These are phyloP conservation scores for Empidonax alnorum DNA, from an alignment of 2,113 vertebrate species.

Conservation along the genomic window DNA sequence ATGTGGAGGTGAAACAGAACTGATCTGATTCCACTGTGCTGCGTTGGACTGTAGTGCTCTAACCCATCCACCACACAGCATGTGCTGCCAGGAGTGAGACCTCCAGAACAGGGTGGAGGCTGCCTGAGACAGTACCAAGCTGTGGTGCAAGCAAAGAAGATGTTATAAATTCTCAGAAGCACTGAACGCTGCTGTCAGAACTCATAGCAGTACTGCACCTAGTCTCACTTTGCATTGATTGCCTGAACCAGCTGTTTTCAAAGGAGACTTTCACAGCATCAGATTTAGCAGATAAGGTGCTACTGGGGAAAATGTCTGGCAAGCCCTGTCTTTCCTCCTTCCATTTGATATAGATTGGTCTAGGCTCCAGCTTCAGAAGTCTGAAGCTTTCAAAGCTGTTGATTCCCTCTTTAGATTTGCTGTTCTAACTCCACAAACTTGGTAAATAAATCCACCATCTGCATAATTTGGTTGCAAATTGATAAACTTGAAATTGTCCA, in stretches of 20 bases:
- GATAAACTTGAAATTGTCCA: background rate
- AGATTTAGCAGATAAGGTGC: background rate
- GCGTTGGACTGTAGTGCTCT: background rate
- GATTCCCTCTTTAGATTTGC: background rate
- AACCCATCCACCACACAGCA: background rate
- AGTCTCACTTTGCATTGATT: background rate
- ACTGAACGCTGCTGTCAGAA: background rate
- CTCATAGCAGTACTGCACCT: accelerated
- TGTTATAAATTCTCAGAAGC: background rate
- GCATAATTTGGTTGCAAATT: background rate
- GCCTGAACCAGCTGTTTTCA: background rate
- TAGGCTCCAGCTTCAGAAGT: background rate
- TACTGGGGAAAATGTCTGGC: background rate
- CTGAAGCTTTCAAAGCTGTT: background rate
- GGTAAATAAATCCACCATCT: background rate
- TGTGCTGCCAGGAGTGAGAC: background rate
- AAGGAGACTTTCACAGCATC: background rate
- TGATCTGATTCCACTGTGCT: background rate
- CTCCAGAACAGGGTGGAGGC: background rate
- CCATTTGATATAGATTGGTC: background rate
- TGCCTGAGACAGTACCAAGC: background rate
- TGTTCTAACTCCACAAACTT: background rate
- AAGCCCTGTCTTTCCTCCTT: background rate
- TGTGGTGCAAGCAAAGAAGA: background rate
- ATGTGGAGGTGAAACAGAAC: background rate